Evolutionary conservation across 2,888 invertebrate species (phyloP), one percentile per base, ranked within the genome.

Genomic region (Eupeodes luniger): DNA sequence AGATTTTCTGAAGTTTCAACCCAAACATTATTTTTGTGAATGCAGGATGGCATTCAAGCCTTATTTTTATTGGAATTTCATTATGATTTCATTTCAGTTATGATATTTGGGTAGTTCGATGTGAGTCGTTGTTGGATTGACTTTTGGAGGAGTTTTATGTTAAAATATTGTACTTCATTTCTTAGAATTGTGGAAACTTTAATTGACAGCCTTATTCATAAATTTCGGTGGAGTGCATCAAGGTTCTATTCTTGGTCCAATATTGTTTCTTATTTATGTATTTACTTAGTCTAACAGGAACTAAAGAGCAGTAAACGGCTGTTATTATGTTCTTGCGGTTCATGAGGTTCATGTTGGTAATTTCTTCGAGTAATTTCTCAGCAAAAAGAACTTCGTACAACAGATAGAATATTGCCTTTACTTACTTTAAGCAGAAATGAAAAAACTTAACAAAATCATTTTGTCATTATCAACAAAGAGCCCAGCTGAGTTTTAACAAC

Each of bases 11-110:
- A 14, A 11, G 69, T 11, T 3, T 27, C 7, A 19, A 9, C 14
- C 36, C 44, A 61, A 75, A 40, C 19, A 9, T 51, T 61, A 62
- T 74, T 62, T 49, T 10, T 12, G 27, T 27, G 34, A 1, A 40
- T 14, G 14, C 12, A n/a, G 16, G 5, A 9, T 40, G 3, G 72
- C 64, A 77, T 59, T 81, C 66, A 70, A 80, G 59, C 47, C 66
- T 66, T 51, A 76, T 72, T 47, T 47, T 57, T 57, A 47, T 79
- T 75, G 44, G 81, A 49, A 47, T 70, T 76, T 64, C 19, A 64
- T 27, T 27, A 27, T 27, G 47, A 69, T 11, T 34, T 78, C 40
- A 62, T 16, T 5, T 57, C 9, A 4, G 47, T 19, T 64, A 19
- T 64, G 44, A 1, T 55, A 19, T 55, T 55, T 55, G 55, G 10